Base-by-base conservation (phyloP, 2,888 invertebrate species). In the Ctena decussata region DNA sequence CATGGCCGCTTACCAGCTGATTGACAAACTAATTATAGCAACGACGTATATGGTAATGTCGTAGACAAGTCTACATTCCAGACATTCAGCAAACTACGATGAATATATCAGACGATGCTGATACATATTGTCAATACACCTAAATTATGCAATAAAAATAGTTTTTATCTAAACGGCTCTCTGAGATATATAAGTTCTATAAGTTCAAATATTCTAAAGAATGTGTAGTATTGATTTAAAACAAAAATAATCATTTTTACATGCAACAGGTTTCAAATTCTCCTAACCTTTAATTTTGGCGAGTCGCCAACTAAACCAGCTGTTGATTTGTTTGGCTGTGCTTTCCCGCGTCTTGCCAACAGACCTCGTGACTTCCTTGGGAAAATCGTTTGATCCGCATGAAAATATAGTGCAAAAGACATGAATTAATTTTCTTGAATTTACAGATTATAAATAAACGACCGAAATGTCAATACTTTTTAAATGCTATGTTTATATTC, bases 271-370 rank as follows among this genome's bases (percentile, higher is more conserved):
- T 71, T 82, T 37, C 46, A 91, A 90, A 92, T 93, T 93, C 93
- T 93, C 94, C 93, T 92, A 89, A 91, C 90, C 37, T 78, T 44
- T n/a, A 44, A 49, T 30, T 71, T 82, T 92, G 92, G 93, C 91
- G 88, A 69, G 69, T 75, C 85, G 91, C 92, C 92, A 91, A 90
- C 65, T 12, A 27, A 21, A 65, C 91, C 92, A 93, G 93, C 93
- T 93, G 93, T 91, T 93, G 93, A 93, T 92, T 92, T 92, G 93
- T 94, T 94, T 92, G 91, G 92, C 91, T 91, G 90, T 85, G 86
- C 91, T 92, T 94, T 95, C 95, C 94, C 95, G 94, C 94, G 94
- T 93, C 94, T 93, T 93, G 93, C 93, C 93, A 93, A 93, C 93
- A 85, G 90, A 80, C 90, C 86, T 39, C 82, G 80, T 81, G 82